phyloP scores from a whole-genome alignment of 1,140 invertebrate species.

The Araneus ventricosus region DNA sequence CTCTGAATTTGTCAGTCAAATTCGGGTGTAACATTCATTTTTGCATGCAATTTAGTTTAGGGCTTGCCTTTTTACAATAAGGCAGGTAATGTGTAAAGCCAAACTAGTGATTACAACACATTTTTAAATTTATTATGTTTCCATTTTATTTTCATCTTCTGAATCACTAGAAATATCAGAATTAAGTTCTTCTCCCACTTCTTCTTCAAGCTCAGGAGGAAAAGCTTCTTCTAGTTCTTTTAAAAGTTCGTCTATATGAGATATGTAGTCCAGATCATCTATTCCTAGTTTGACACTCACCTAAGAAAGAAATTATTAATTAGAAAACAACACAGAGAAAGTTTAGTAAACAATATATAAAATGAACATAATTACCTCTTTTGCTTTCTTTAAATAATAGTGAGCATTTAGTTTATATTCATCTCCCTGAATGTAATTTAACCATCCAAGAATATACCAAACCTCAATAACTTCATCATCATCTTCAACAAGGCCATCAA shows the following conservation, averaged over 20 bases:
- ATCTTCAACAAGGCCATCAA: constrained; percentile 79
- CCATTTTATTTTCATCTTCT: constrained; percentile 23
- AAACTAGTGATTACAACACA: neutral
- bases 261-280: neutral
- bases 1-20: too few species aligned
- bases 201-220: constrained; percentile 39
- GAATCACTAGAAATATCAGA: constrained; percentile 7
- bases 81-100: too few species aligned
- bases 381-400: constrained; percentile 79
- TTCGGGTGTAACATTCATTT: too few species aligned
- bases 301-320: neutral
- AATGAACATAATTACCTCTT: constrained; percentile 77
- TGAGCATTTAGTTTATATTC: constrained; percentile 80
- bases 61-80: too few species aligned
- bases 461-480: constrained; percentile 79
- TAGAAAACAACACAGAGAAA: too few species aligned
- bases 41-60: too few species aligned
- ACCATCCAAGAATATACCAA: constrained; percentile 79
- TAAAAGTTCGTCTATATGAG: constrained; percentile 41
- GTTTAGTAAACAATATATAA: neutral
- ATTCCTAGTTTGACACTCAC: constrained; percentile 26
- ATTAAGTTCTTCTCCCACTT: neutral
- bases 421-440: constrained; percentile 79
- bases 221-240: constrained; percentile 15
- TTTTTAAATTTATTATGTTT: constrained; percentile 29